Percentiles rank a stretch among this genome's conserved stretches.
Conservation (phyloP, 2,888 invertebrate genomes). For the Amphipyra berbera region DNA sequence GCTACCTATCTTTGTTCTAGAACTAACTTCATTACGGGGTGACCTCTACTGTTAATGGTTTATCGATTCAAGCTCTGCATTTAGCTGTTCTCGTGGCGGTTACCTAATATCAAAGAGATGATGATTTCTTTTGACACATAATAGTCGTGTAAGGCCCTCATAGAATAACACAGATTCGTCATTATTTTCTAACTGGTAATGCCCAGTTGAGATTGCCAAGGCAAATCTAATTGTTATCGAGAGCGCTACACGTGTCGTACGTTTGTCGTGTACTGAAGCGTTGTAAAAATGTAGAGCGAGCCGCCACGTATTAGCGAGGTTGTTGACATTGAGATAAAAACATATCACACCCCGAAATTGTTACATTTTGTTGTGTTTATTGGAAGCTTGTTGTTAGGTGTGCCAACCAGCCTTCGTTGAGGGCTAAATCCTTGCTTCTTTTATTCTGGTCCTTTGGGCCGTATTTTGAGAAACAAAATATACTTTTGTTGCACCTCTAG, state of each 20-base stretch:
- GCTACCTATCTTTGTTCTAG: conserved; percentile 49
- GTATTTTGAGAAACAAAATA: background rate
- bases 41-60: conserved; percentile 37
- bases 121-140: conserved; percentile 8
- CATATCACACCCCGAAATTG: conserved; percentile 58
- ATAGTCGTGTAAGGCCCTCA: conserved; percentile 1
- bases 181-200: conserved; percentile 36
- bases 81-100: conserved; percentile 11
- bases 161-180: conserved; percentile 16
- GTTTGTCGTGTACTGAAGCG: conserved; percentile 64
- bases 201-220: conserved; percentile 50
- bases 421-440: conserved; percentile 10
- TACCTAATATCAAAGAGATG: conserved; percentile 4
- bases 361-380: conserved; percentile 49
- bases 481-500: background rate
- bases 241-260: conserved; percentile 63
- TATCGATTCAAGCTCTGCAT: conserved; percentile 27
- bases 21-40: conserved; percentile 39
- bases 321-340: conserved; percentile 77
- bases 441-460: conserved; percentile 1
- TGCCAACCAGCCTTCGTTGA: background rate
- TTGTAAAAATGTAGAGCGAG: conserved; percentile 70
- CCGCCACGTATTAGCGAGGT: conserved; percentile 69
- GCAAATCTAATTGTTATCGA: conserved; percentile 54
- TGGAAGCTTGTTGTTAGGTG: conserved; percentile 15